Evolutionary conservation across 1,140 invertebrate genomes (phyloP).

Genomic region (Notospermus geniculatus): DNA sequence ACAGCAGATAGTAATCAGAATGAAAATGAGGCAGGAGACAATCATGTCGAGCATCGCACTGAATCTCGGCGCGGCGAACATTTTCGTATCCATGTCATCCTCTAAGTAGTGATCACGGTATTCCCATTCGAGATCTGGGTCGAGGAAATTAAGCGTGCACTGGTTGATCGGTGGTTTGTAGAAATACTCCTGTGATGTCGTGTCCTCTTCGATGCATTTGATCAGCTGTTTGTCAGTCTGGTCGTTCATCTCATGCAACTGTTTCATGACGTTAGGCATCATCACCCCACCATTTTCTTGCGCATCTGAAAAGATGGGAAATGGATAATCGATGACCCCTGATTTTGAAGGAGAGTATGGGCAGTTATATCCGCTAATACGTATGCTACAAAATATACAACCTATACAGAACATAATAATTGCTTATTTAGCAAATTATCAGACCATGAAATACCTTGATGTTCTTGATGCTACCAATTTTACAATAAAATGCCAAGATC

Average conservation of each 20-base stretch:
- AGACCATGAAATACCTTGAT: too few species aligned
- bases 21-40: conserved; percentile 68
- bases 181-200: conserved; percentile 76
- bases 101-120: conserved; percentile 80
- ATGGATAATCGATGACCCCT: not conserved
- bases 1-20: conserved; percentile 40
- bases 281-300: conserved; percentile 7
- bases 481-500: too few species aligned
- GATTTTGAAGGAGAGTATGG: too few species aligned
- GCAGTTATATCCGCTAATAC: too few species aligned
- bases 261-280: conserved; percentile 27
- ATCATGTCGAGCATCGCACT: conserved; percentile 85
- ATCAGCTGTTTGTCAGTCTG: conserved; percentile 43
- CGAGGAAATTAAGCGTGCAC: conserved; percentile 77
- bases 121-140: conserved; percentile 76
- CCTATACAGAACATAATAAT: too few species aligned
- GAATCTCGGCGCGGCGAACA: conserved; percentile 79
- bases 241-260: conserved; percentile 23
- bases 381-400: too few species aligned
- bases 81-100: conserved; percentile 59
- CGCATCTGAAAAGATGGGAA: conserved; percentile 1
- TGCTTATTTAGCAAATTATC: too few species aligned
- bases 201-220: conserved; percentile 68
- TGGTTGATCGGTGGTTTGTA: conserved; percentile 81
- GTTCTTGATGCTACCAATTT: too few species aligned